Base-by-base conservation (phyloP, 2,888 invertebrate species). In the Calliopum simillimum region DNA sequence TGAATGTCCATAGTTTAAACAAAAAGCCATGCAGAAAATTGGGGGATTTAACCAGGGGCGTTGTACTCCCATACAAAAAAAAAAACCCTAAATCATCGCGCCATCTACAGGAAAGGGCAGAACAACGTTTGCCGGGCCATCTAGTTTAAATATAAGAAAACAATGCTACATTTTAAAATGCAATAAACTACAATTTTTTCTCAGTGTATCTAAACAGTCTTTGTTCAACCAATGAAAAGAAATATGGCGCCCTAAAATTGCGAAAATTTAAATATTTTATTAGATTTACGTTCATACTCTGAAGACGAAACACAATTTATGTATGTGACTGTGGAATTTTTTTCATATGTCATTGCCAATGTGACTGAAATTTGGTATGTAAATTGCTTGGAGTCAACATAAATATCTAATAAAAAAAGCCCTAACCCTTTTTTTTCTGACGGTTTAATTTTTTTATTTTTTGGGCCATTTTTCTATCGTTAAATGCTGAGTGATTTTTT, bases 181-280 rank as follows among this genome's bases (percentile, higher is more conserved):
- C n/a, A n/a, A 6, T 3, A 33, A 33, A 33, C 4, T 33, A 33
- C 33, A 33, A 33, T 4, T 33, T 33, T 33, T 33, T 33, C 33
- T 33, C 33, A 33, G 33, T 33, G 33, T 8, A 33, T 8, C 33
- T n/a, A 33, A 33, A 33, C 33, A 4, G 8, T 33, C 8, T 33
- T 2, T 8, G 8, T 33, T 23, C 33, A 47, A 14, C 16, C 46
- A 43, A n/a, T 44, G 55, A 21, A 12, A 44, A 41, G 58, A 58
- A 55, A 63, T 41, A 67, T 61, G 49, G 55, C 71, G 76, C 78
- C 76, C 76, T 75, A 75, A 25, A 16, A 76, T 75, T 75, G 75
- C 76, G 76, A 75, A 76, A 63, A 70, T 72, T 72, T 72, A 71
- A 69, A 72, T 75, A 70, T 69, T 73, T 71, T 73, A 71, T 71